These are phyloP conservation scores for Campylorhamphus procurvoides DNA, from an alignment of 2,113 vertebrate genomes.

Conservation along the genomic window DNA sequence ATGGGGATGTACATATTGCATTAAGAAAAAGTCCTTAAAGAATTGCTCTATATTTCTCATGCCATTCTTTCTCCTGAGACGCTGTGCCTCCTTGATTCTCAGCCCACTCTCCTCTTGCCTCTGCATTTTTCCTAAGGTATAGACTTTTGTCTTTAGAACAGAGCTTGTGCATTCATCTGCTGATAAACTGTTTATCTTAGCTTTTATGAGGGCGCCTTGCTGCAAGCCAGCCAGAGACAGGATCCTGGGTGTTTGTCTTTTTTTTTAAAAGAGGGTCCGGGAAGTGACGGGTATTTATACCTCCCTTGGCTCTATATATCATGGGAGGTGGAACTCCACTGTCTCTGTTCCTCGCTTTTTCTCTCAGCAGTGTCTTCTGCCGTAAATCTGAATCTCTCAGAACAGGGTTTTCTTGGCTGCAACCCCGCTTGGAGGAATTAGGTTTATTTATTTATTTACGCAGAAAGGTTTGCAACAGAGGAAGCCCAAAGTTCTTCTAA, in stretches of 20 bases:
- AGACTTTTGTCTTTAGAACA: conserved; percentile 75
- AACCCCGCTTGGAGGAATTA: neutral
- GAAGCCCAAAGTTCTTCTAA: neutral
- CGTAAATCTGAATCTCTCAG: conserved; percentile 56
- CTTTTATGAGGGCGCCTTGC: conserved; percentile 87
- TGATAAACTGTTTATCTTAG: conserved; percentile 87
- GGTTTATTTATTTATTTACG: neutral
- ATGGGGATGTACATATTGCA: neutral
- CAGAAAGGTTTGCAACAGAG: neutral
- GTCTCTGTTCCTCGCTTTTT: conserved; percentile 59
- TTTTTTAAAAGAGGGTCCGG: conserved; percentile 36
- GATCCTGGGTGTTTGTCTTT: conserved; percentile 78
- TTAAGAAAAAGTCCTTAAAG: neutral
- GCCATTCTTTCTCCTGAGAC: conserved; percentile 26
- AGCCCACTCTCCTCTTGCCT: neutral
- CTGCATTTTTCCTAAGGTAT: conserved; percentile 66
- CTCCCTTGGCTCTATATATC: conserved; percentile 71
- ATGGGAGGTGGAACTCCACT: conserved; percentile 64
- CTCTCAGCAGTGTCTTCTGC: conserved; percentile 59
- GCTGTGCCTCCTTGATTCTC: neutral
- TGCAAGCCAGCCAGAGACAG: conserved; percentile 80
- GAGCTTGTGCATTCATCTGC: conserved; percentile 78
- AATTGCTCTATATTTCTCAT: conserved; percentile 13
- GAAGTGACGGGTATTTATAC: conserved; percentile 69
- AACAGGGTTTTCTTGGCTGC: conserved; percentile 50